Base-by-base conservation (phyloP, 2,888 invertebrate species). In the Dryadula phaetusa region DNA sequence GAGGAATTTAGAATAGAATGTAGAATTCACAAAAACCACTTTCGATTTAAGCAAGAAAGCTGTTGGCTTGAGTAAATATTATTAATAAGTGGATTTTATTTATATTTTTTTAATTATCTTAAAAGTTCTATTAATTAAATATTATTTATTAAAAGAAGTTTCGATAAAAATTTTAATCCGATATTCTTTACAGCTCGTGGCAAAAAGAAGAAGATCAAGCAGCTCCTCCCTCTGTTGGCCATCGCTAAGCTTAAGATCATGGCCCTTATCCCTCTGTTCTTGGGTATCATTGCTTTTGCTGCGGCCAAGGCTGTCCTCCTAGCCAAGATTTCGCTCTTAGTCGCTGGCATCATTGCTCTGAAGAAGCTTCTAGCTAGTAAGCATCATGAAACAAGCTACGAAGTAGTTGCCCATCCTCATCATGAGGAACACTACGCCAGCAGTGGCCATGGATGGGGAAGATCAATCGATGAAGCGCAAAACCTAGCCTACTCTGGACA, bases 281-380 rank as follows among this genome's bases (percentile, higher is more conserved):
- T 97, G 65, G 97, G 83, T 56, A 90, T 92, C 80, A 94, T 97
- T 75, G 97, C 96, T 25, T 93, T 97, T 65, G 93, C 97, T 61
- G 97, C 97, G n/a, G 95, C 97, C 90, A 97, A 97, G 91, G 97
- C 97, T 46, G 93, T 97, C 67, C 91, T 97, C 71, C 94, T 97
- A 76, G 97, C 96, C 82, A 97, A 97, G 93, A 94, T 97, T 77
- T 95, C 97, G 0, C 94, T 97, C 44, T 93, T 97, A 53, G 94
- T 97, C 72, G 95, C 96, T 70, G 95, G 95, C 78, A 94, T 97
- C 78, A 95, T 97, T 79, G 93, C 92, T 20, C 77, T 93, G 79
- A 93, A 93, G 86, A 97, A 97, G 81, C 93, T 97, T 28, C 85
- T 97, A 70, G 96, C 95, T 61, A 93, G 94, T 80, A 96, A 96